These are phyloP conservation scores for Drosophila anomalata DNA, from an alignment of 2,888 invertebrate species.

Conservation along the genomic window DNA sequence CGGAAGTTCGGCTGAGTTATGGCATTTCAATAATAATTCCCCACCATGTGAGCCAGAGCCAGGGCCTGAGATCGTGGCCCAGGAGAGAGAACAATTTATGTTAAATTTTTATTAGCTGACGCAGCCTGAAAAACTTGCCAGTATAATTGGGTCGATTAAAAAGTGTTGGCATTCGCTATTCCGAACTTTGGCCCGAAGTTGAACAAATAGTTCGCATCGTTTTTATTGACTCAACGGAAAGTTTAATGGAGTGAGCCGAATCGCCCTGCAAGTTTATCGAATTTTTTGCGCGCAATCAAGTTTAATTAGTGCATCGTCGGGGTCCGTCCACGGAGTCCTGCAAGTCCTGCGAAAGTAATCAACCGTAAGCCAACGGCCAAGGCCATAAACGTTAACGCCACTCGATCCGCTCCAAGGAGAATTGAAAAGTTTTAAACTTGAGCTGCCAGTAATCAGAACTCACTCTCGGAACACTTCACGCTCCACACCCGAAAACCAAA, in stretches of 20 bases:
- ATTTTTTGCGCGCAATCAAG: conserved; percentile 44
- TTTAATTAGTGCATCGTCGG: conserved; percentile 39
- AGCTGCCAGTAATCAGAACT: not conserved
- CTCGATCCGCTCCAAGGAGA: not conserved
- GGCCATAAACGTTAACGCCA: conserved; percentile 15
- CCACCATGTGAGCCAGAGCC: conserved; percentile 54
- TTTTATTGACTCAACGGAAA: conserved; percentile 65
- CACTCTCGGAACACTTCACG: not conserved
- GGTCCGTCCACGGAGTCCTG: not conserved
- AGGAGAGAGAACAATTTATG: conserved; percentile 38
- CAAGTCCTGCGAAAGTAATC: conserved; percentile 20
- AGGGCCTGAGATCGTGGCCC: not conserved
- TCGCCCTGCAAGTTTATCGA: conserved; percentile 26
- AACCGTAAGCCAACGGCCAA: conserved; percentile 5
- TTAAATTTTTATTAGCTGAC: conserved; percentile 63
- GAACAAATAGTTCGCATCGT: conserved; percentile 63
- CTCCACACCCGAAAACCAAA: not conserved
- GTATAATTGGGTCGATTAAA: conserved; percentile 75
- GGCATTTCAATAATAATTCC: conserved; percentile 64
- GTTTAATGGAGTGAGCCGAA: conserved; percentile 46
- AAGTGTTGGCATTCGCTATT: conserved; percentile 38
- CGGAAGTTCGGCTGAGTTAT: conserved; percentile 59
- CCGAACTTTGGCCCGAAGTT: conserved; percentile 50
- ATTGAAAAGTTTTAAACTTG: conserved; percentile 1
- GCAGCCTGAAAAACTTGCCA: conserved; percentile 51